Percentiles rank a stretch among this genome's conserved stretches.
Conservation (phyloP, 1,140 invertebrate genomes). For the Neotoxoptera formosana region DNA sequence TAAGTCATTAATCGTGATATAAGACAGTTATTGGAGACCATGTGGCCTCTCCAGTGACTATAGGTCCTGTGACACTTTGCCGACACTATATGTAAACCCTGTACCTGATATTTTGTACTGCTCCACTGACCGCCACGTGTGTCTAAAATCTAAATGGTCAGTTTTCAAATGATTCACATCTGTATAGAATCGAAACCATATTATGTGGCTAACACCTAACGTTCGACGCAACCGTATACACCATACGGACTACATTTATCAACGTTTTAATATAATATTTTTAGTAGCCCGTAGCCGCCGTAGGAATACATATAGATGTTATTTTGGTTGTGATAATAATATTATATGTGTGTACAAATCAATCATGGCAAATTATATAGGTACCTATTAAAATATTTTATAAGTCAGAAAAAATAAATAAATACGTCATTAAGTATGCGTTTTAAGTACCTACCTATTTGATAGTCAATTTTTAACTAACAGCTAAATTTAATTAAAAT, state of each 20-base stretch:
- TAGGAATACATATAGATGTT: background rate
- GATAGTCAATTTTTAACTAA: too few species aligned
- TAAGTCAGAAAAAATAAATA: too few species aligned
- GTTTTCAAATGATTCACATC: background rate
- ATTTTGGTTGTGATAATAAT: background rate
- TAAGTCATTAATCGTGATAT: slow-evolving; percentile 8
- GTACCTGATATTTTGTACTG: background rate
- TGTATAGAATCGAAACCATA: background rate
- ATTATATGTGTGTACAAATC: too few species aligned
- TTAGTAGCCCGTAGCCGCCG: background rate
- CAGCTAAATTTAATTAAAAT: too few species aligned
- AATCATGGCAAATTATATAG: background rate
- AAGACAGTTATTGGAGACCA: background rate
- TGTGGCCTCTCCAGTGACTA: background rate
- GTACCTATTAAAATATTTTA: background rate
- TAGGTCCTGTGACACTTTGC: background rate
- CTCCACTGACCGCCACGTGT: background rate
- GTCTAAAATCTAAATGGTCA: background rate
- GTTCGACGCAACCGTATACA: background rate
- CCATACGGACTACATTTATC: background rate
- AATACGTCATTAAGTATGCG: too few species aligned
- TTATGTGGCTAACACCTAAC: background rate
- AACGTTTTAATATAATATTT: background rate
- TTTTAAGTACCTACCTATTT: too few species aligned
- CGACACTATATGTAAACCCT: background rate